Evolutionary conservation across 2,113 vertebrate genomes (phyloP).

Genomic region (Corynorhinus townsendii): DNA sequence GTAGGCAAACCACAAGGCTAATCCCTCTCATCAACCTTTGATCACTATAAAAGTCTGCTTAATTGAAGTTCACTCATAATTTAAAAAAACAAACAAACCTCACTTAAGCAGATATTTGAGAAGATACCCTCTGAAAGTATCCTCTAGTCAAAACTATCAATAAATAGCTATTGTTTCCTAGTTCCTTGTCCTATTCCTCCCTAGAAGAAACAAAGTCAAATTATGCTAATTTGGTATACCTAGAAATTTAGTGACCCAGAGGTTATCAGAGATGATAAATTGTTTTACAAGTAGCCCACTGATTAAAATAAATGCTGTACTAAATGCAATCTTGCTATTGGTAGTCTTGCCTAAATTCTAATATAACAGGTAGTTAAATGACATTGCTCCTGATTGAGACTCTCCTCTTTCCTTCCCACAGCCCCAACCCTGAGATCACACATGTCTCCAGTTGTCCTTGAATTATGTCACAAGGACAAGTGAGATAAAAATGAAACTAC

Average conservation of each 20-base stretch:
- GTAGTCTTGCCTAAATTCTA: slow-evolving; percentile 32
- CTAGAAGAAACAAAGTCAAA: slow-evolving; percentile 16
- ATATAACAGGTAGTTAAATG: slow-evolving; percentile 13
- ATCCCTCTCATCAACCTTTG: background rate
- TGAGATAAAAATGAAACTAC: slow-evolving; percentile 66
- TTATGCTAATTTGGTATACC: background rate
- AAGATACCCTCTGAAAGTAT: background rate
- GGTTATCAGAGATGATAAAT: background rate
- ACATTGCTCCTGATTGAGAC: background rate
- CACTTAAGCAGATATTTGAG: background rate
- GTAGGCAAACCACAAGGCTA: background rate
- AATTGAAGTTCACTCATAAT: background rate
- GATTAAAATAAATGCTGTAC: slow-evolving; percentile 33
- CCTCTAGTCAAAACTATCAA: slow-evolving; percentile 2
- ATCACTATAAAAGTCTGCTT: background rate
- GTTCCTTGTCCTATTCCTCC: background rate
- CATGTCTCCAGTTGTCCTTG: background rate
- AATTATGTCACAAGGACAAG: background rate
- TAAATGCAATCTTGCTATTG: slow-evolving; percentile 19
- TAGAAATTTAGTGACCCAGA: background rate
- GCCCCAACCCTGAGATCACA: background rate
- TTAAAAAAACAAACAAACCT: background rate
- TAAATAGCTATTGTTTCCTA: background rate
- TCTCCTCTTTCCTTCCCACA: background rate
- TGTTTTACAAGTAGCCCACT: slow-evolving; percentile 28